Evolutionary conservation across 2,888 invertebrate genomes (phyloP).

Genomic region (Melinaea marsaeus): DNA sequence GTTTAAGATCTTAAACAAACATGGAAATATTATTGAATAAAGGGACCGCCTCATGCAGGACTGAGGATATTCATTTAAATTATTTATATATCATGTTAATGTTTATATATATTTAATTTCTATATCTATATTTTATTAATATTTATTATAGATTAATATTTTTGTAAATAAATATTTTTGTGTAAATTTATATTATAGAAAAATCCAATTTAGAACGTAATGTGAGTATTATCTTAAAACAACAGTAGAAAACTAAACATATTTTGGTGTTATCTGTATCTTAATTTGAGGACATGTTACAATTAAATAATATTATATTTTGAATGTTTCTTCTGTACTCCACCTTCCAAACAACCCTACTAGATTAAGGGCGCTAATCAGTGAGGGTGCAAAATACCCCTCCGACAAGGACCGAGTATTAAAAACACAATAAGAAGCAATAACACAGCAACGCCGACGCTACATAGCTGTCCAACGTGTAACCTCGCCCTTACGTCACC

Average conservation of each 20-base stretch:
- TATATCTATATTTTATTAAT: no score
- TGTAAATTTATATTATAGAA: no score
- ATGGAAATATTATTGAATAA: constrained; percentile 73
- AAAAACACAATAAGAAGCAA: constrained; percentile 75
- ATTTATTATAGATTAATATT: no score
- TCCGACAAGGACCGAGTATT: constrained; percentile 67
- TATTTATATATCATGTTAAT: no score
- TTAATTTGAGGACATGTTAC: no score
- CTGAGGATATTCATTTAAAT: background rate
- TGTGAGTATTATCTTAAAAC: no score
- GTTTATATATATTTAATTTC: no score
- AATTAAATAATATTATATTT: no score
- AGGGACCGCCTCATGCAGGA: constrained; percentile 50
- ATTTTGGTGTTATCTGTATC: no score
- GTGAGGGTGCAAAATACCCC: constrained; percentile 70
- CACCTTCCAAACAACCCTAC: constrained; percentile 54
- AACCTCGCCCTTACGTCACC: constrained; percentile 32
- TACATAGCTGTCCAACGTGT: constrained; percentile 18
- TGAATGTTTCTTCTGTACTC: background rate
- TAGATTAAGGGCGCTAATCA: constrained; percentile 75
- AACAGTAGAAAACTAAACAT: no score
- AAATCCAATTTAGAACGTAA: no score
- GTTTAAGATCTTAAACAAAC: constrained; percentile 77
- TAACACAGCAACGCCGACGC: constrained; percentile 38
- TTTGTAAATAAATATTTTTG: no score